These are phyloP conservation scores for Alcedo atthis DNA, from an alignment of 2,797 vertebrate species.

Conservation along the genomic window DNA sequence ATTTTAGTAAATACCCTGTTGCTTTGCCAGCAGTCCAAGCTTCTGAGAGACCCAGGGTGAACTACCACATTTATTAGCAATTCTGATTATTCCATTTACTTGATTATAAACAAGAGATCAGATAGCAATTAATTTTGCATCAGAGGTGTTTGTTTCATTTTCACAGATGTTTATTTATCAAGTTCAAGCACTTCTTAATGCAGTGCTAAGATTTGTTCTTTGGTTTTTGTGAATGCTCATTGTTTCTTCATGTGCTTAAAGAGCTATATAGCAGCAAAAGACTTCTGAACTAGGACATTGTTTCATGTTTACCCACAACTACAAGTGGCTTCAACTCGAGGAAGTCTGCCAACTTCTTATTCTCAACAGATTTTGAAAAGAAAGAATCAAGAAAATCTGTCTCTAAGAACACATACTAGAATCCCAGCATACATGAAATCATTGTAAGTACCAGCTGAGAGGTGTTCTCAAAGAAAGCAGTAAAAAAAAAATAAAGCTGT, in stretches of 20 bases:
- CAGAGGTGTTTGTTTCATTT: no score
- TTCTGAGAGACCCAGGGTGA: background rate
- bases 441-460: background rate
- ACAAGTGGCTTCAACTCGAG: background rate
- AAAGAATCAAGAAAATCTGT: background rate
- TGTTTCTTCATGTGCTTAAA: background rate
- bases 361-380: background rate
- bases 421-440: background rate
- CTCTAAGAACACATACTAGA: background rate
- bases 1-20: background rate
- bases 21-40: background rate
- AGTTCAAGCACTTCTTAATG: background rate
- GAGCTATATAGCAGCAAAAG: accelerated
- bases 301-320: background rate
- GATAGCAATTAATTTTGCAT: background rate
- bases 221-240: background rate
- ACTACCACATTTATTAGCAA: background rate
- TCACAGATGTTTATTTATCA: background rate
- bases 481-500: background rate
- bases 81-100: background rate
- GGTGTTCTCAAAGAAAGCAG: background rate
- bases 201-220: background rate
- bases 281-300: background rate
- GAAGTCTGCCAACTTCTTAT: background rate
- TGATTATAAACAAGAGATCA: background rate